These are phyloP conservation scores for Chrysaora quinquecirrha DNA, from an alignment of 30 jellyfish, hydroid and myxozoan species.

Conservation along the genomic window DNA sequence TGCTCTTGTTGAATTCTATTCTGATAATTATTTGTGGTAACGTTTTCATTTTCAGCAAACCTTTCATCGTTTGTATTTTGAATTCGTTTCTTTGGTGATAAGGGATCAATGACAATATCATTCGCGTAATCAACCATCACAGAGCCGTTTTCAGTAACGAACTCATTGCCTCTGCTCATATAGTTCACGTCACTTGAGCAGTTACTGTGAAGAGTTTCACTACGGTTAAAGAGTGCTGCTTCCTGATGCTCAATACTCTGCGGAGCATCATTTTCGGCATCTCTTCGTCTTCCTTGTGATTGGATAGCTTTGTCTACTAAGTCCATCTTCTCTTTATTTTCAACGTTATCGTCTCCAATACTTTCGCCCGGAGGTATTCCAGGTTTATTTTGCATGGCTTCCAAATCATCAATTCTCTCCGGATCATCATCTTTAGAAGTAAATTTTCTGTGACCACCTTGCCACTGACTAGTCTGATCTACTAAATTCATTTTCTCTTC, in stretches of 20 bases:
- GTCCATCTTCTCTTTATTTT: neutral
- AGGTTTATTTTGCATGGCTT: no score
- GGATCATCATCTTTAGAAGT: no score
- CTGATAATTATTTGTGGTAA: neutral
- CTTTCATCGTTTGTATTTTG: neutral
- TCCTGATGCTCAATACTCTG: no score
- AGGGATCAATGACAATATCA: neutral
- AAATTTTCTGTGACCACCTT: no score
- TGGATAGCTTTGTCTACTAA: neutral
- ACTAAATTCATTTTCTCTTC: neutral
- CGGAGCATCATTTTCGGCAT: no score
- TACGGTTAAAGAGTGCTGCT: no score
- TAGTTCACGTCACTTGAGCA: no score
- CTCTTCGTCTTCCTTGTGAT: neutral
- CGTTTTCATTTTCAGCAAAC: neutral
- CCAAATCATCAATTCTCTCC: no score
- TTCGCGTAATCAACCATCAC: slow-evolving; percentile 11
- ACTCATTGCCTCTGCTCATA: slow-evolving; percentile 35
- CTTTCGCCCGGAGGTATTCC: no score
- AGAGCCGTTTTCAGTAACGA: slow-evolving; percentile 37
- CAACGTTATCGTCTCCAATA: neutral
- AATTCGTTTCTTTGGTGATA: neutral
- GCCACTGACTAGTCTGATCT: neutral
- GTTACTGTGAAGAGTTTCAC: no score
- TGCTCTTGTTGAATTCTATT: neutral